Conservation (phyloP, 1,140 invertebrate genomes). For the Stegodyphus dumicola region DNA sequence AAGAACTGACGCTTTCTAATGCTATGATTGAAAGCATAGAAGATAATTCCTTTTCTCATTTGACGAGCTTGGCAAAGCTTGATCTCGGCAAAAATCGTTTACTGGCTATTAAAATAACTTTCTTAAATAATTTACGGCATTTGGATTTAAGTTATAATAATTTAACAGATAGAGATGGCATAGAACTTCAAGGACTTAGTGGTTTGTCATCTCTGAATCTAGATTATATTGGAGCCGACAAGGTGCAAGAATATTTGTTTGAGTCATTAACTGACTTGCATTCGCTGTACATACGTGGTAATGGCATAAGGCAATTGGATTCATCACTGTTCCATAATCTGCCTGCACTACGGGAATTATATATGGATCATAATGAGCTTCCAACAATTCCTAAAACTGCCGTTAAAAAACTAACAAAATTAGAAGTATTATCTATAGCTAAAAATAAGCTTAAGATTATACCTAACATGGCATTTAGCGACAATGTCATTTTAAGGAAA, state of each 20-base stretch:
- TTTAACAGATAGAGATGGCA: slow-evolving; percentile 62
- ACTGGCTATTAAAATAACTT: slow-evolving; percentile 58
- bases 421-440: slow-evolving; percentile 72
- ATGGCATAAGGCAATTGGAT: slow-evolving; percentile 72
- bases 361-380: slow-evolving; percentile 79
- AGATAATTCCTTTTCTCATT: slow-evolving; percentile 74
- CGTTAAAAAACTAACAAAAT: slow-evolving; percentile 77
- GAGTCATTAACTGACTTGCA: slow-evolving; percentile 75
- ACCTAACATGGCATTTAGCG: slow-evolving; percentile 58
- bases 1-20: slow-evolving; percentile 73
- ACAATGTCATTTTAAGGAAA: slow-evolving; percentile 60
- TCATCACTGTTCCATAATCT: slow-evolving; percentile 72
- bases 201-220: slow-evolving; percentile 32
- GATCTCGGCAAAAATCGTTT: slow-evolving; percentile 81
- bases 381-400: slow-evolving; percentile 79
- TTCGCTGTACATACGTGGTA: slow-evolving; percentile 78
- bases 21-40: slow-evolving; percentile 76
- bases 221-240: slow-evolving; percentile 41
- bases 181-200: slow-evolving; percentile 62
- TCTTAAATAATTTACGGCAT: slow-evolving; percentile 33
- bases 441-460: slow-evolving; percentile 63
- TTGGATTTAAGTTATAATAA: slow-evolving; percentile 49
- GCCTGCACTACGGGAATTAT: slow-evolving; percentile 76
- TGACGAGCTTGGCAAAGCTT: slow-evolving; percentile 77
- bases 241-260: slow-evolving; percentile 62